A percentile compares a stretch with the other conserved stretches of the same genome.
Evolutionary conservation across 2,797 vertebrate species (phyloP).

Genomic region (Propithecus deckenii): DNA sequence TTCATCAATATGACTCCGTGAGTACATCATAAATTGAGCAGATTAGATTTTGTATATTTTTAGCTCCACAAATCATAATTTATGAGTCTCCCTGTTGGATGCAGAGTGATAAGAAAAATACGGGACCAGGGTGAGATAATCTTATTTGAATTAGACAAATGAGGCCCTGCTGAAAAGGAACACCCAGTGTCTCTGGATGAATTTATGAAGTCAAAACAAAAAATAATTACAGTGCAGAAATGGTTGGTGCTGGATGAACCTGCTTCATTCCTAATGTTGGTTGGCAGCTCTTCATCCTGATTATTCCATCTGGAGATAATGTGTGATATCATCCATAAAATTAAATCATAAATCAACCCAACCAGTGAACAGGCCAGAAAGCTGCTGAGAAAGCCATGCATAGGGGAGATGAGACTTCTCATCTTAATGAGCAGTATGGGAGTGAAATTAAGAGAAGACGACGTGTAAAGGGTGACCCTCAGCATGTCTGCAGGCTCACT

Average conservation of each 20-base stretch:
- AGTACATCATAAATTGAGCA: conserved; percentile 26
- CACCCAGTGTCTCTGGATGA: conserved; percentile 71
- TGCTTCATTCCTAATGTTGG: conserved; percentile 81
- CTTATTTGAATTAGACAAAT: conserved; percentile 52
- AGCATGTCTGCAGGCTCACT: not conserved
- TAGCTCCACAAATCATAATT: conserved; percentile 56
- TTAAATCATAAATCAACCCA: conserved; percentile 87
- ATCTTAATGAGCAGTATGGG: conserved; percentile 44
- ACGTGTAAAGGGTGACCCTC: not conserved
- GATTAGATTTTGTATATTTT: conserved; percentile 65
- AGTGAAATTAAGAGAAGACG: conserved; percentile 35
- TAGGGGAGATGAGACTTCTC: conserved; percentile 51
- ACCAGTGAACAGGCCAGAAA: conserved; percentile 76
- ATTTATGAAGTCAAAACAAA: conserved; percentile 83
- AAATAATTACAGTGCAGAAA: conserved; percentile 84
- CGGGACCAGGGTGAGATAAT: not conserved
- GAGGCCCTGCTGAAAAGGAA: conserved; percentile 51
- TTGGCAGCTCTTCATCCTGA: conserved; percentile 83
- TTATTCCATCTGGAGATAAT: conserved; percentile 89
- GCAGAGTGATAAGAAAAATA: conserved; percentile 14
- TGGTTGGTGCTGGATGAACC: conserved; percentile 80
- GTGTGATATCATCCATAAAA: conserved; percentile 89
- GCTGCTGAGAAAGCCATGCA: conserved; percentile 72
- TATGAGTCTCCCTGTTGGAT: not conserved
- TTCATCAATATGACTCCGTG: conserved; percentile 33